Evolutionary conservation across 2,888 invertebrate species (phyloP), one percentile per base, ranked within the genome.

Genomic region (Cantharis lateralis): DNA sequence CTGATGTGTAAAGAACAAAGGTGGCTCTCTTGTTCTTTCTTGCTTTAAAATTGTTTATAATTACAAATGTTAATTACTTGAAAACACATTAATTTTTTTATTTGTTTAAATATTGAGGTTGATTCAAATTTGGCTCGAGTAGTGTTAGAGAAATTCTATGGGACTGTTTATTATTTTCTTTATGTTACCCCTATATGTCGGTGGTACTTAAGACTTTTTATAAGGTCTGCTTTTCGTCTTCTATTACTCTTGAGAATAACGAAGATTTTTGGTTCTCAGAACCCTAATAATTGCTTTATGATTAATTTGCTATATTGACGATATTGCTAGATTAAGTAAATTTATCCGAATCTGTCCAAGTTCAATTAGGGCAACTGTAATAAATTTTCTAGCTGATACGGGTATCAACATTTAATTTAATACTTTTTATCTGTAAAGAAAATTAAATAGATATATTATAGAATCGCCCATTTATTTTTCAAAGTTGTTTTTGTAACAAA

Each of bases 161-260:
- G 64, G 18, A 66, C 28, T 28, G 62, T 24, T 64, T 63, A 70
- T 74, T 74, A 75, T 70, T 69, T 48, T 64, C 70, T 75, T 71
- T 71, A 71, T 75, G 70, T 73, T 68, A 68, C 72, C 75, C 79
- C 74, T 63, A 63, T 48, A 48, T 74, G 62, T 62, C 28, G 68
- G 72, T 71, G 68, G 72, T 71, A 79, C 79, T 79, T 74, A 77
- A 77, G 76, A 75, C 74, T 78, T 79, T 77, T 75, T 70, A n/a
- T 71, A 71, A 70, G 77, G 74, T 68, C 79, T 80, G 78, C 74
- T 79, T 79, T 80, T 74, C 76, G 78, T 80, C 78, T 79, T 71
- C 24, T 48, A 32, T 13, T 75, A 77, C 80, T 77, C 80, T 76
- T 76, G 79, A 76, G 80, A 80, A 79, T 69, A 73, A 48, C 16